Evolutionary conservation across 2,888 invertebrate species (phyloP).

Genomic region (Lithodes maja): DNA sequence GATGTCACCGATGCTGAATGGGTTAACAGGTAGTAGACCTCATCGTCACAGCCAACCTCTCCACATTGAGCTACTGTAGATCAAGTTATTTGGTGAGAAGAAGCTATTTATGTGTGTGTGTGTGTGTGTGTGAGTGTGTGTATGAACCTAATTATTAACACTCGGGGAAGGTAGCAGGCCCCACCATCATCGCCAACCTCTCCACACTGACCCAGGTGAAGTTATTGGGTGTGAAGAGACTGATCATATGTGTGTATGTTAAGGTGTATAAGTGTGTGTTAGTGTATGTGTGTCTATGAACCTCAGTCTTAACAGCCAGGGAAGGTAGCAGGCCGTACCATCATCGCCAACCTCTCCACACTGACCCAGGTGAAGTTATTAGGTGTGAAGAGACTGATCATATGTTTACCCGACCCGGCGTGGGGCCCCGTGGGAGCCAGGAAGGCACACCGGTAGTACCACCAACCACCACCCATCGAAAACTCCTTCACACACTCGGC

Average conservation of each 20-base stretch:
- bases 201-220: not conserved
- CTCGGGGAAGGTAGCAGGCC: not conserved
- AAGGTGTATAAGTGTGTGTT: too few relatives aligned
- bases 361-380: not conserved
- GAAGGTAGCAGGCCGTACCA: not conserved
- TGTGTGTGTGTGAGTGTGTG: too few relatives aligned
- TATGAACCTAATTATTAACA: not conserved
- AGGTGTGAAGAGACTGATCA: not conserved
- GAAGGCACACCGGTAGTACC: slow-evolving; percentile 5
- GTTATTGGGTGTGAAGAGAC: not conserved
- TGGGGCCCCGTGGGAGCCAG: slow-evolving; percentile 13
- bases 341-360: not conserved
- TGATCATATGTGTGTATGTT: not conserved
- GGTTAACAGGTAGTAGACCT: too few relatives aligned
- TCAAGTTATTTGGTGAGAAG: too few relatives aligned
- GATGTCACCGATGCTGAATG: too few relatives aligned
- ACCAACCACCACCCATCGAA: slow-evolving; percentile 20
- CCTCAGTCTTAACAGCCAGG: not conserved
- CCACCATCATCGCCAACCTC: not conserved
- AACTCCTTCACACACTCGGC: not conserved
- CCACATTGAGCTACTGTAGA: too few relatives aligned
- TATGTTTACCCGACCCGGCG: slow-evolving; percentile 5
- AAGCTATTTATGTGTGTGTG: too few relatives aligned
- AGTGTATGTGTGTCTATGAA: too few relatives aligned
- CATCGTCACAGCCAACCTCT: too few relatives aligned